Conservation (phyloP, 2,888 invertebrate species). For the Resseliella maxima region DNA sequence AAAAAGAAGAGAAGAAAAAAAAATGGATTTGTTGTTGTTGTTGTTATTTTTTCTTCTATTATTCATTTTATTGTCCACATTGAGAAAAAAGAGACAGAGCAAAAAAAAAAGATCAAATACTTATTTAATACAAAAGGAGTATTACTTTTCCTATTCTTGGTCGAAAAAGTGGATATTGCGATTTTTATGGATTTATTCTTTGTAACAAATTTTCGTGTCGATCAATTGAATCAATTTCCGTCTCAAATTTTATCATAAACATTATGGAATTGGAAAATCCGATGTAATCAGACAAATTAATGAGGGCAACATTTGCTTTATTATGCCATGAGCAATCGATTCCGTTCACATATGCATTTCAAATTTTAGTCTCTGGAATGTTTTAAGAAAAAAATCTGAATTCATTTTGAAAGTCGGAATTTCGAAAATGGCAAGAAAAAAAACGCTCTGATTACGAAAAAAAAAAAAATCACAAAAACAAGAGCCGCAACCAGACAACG, state of each 20-base stretch:
- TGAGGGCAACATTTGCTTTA: not conserved
- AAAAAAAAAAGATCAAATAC: constrained; percentile 28
- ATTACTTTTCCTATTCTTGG: constrained; percentile 19
- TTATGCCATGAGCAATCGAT: not conserved
- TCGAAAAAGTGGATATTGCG: constrained; percentile 12
- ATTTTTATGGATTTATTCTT: constrained; percentile 12
- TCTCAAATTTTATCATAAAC: not conserved
- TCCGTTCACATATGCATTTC: not conserved
- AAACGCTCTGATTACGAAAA: not conserved
- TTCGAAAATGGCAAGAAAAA: not conserved
- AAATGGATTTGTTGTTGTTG: constrained; percentile 27
- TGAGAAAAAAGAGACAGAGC: not conserved
- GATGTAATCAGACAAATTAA: not conserved
- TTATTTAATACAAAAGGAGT: constrained; percentile 14
- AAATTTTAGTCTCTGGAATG: not conserved
- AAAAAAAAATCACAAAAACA: not conserved
- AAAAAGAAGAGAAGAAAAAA: not conserved
- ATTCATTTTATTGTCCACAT: constrained; percentile 45
- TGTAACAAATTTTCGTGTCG: not conserved
- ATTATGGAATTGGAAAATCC: not conserved
- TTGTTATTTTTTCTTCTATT: not conserved
- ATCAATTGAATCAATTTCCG: not conserved
- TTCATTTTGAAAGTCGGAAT: not conserved
- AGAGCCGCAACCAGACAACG: not conserved
- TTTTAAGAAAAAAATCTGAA: not conserved